phyloP scores from a whole-genome alignment of 2,113 vertebrate species.

The Megatriorchis doriae region DNA sequence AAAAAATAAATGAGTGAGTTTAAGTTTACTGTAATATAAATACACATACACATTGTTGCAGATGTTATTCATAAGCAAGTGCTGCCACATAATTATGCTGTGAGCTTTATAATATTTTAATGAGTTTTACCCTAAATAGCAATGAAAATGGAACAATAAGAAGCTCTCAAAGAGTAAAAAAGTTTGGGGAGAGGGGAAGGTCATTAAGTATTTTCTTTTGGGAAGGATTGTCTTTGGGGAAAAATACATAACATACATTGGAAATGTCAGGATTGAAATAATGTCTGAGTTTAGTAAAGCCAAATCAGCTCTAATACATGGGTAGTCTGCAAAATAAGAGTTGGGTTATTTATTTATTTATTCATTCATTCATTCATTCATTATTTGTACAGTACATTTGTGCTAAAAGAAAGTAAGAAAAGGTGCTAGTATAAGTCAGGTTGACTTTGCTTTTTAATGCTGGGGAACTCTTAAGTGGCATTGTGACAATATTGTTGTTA shows the following conservation, averaged over 20 bases:
- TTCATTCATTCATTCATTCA: not conserved
- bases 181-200: not conserved
- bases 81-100: conserved; percentile 47
- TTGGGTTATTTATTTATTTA: not conserved
- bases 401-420: not conserved
- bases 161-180: conserved; percentile 39
- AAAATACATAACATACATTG: not conserved
- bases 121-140: conserved; percentile 65
- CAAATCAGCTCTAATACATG: not conserved
- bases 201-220: not conserved
- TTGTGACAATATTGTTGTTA: conserved; percentile 3
- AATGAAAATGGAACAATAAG: conserved; percentile 57
- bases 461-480: not conserved
- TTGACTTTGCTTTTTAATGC: not conserved
- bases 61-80: conserved; percentile 68
- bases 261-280: not conserved
- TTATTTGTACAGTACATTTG: not conserved
- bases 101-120: conserved; percentile 72
- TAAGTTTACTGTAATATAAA: conserved; percentile 63
- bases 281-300: conserved; percentile 29
- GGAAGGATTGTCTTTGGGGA: not conserved
- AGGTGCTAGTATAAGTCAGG: not conserved
- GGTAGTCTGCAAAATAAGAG: not conserved
- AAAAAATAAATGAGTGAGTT: not conserved
- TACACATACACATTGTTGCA: conserved; percentile 43